These are phyloP conservation scores for Halocynthia roretzi DNA, from an alignment of 23 tunicate genomes.

Conservation along the genomic window DNA sequence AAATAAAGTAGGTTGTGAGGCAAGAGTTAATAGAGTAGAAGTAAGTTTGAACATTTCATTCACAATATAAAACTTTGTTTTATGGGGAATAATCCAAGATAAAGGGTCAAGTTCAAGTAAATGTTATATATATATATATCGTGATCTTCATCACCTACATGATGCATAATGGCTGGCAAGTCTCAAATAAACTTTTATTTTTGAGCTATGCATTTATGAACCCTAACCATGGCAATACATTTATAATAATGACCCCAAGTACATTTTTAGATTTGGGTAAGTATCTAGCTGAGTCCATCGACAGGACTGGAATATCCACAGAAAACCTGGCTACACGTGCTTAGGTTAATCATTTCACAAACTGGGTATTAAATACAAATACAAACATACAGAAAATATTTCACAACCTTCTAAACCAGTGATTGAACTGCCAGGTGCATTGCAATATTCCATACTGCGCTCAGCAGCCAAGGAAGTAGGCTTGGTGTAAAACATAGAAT, in stretches of 20 bases:
- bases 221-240: too few relatives aligned
- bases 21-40: background rate
- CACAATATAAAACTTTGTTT: background rate
- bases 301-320: background rate
- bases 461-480: background rate
- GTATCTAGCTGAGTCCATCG: background rate
- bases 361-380: too few relatives aligned
- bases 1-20: background rate
- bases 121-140: too few relatives aligned
- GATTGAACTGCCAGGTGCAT: background rate
- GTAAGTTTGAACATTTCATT: too few relatives aligned
- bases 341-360: too few relatives aligned
- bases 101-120: too few relatives aligned
- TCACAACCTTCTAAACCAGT: background rate
- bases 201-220: too few relatives aligned
- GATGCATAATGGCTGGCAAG: too few relatives aligned
- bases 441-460: constrained; percentile 4
- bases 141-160: too few relatives aligned
- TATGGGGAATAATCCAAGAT: background rate
- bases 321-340: background rate
- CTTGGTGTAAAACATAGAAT: background rate
- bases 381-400: too few relatives aligned
- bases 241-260: too few relatives aligned
- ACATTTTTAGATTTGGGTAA: background rate
- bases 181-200: too few relatives aligned